Base-by-base conservation (phyloP, 2,888 invertebrate species). In the Eurytoma californica region DNA sequence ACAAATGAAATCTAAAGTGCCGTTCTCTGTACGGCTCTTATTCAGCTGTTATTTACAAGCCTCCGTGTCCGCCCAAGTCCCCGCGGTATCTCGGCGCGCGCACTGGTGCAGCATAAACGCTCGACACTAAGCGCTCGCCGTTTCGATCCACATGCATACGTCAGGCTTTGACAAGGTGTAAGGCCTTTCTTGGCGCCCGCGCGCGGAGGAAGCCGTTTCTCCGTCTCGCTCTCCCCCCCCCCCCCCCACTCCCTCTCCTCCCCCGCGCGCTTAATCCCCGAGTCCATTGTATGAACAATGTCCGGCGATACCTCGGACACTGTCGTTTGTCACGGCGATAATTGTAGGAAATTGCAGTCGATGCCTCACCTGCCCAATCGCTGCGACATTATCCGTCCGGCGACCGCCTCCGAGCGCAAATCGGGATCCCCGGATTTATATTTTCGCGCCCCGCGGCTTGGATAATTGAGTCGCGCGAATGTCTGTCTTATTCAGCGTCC, bases 281-380 rank as follows among this genome's bases (percentile, higher is more conserved):
- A 60, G 51, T 78, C 86, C 75, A 86, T 88, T 87, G 85, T 86
- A 70, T 68, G 76, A 77, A 82, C 81, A 82, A 83, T 81, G 70
- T 79, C 61, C 70, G 80, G 77, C 81, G 80, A 67, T 81, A 77
- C 77, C 79, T 80, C 49, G 75, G 77, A 73, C 82, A 82, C 83
- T 84, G 82, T 83, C 80, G 84, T 83, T 85, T 82, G 84, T 82
- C 84, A 83, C 82, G 77, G 74, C 83, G 84, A 83, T 88, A 88
- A 88, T 88, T 86, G 85, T 84, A 83, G 86, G 86, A 88, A 88
- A 88, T 88, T 88, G 86, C 86, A 82, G 83, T 83, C 83, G 85
- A 85, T 84, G 83, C 82, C 79, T 16, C 47, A 18, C n/a, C 49
- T 82, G 83, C 83, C 84, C 87, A 87, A 88, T 88, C 86, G 87